Evolutionary conservation across 2,888 invertebrate species (phyloP).

Genomic region (Hybos culiciformis): DNA sequence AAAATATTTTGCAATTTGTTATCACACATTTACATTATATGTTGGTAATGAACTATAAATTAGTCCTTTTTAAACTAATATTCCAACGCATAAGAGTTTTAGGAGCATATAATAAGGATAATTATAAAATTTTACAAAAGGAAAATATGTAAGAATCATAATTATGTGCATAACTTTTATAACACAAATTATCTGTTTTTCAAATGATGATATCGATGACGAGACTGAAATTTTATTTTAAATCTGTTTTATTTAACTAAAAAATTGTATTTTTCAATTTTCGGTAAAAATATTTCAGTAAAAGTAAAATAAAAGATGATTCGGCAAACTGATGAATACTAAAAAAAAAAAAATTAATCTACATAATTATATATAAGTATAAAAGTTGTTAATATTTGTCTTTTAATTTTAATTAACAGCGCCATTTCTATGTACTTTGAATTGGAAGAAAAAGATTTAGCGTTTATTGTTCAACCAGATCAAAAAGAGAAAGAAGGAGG

Average conservation of each 20-base stretch:
- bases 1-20: no score
- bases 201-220: constrained; percentile 20
- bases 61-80: no score
- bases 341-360: neutral
- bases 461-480: constrained; percentile 81
- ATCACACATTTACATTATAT: no score
- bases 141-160: no score
- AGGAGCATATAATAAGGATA: no score
- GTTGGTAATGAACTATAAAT: no score
- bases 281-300: constrained; percentile 9
- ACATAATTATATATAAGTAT: constrained; percentile 2
- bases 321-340: constrained; percentile 14
- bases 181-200: no score
- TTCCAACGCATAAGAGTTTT: no score
- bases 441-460: constrained; percentile 84
- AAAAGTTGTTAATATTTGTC: constrained; percentile 16
- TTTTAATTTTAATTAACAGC: constrained; percentile 37
- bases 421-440: constrained; percentile 99
- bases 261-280: constrained; percentile 14
- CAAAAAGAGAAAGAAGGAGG: constrained; percentile 80
- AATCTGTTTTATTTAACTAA: neutral
- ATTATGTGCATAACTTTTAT: no score
- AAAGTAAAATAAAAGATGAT: constrained; percentile 9
- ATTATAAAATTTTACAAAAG: no score
- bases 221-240: constrained; percentile 16